A percentile compares a stretch with the other conserved stretches of the same genome.
phyloP scores from a whole-genome alignment of 2,113 vertebrate genomes.

The Dermatemys mawii region DNA sequence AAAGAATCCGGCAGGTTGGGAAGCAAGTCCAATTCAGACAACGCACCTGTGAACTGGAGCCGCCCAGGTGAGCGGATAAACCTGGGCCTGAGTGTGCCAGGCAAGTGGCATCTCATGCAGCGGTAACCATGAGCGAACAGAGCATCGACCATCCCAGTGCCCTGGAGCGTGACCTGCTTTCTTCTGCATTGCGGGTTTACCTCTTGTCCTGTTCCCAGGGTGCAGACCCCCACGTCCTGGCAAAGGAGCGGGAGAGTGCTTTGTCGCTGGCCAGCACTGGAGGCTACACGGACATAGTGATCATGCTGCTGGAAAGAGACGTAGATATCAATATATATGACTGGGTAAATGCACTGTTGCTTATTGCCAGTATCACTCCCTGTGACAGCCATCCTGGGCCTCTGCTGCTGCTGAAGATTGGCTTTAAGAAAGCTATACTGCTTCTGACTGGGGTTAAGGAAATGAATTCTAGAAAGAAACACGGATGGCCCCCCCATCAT shows the following conservation, averaged over 20 bases:
- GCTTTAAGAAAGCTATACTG: neutral
- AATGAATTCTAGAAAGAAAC: neutral
- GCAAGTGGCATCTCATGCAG: neutral
- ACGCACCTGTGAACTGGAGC: neutral
- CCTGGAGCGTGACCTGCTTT: neutral
- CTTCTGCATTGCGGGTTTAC: accelerated
- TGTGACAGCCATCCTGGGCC: neutral
- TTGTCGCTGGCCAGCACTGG: slow-evolving; percentile 93
- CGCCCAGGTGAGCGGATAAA: neutral
- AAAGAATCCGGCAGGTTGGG: too few species aligned
- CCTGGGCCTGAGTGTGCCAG: neutral
- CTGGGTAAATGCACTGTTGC: slow-evolving; percentile 82
- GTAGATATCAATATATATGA: slow-evolving; percentile 95
- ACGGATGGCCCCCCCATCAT: too few species aligned
- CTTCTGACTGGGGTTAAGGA: neutral
- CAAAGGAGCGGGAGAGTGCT: slow-evolving; percentile 91
- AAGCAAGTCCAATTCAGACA: neutral
- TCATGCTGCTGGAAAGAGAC: slow-evolving; percentile 83
- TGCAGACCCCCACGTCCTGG: slow-evolving; percentile 88
- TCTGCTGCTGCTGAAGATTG: accelerated
- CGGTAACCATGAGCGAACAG: neutral
- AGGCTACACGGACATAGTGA: slow-evolving; percentile 92
- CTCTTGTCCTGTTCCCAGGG: slow-evolving; percentile 76
- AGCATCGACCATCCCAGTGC: neutral
- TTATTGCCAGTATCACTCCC: neutral